phyloP scores from a whole-genome alignment of 2,113 vertebrate genomes.

The Rutilus rutilus region DNA sequence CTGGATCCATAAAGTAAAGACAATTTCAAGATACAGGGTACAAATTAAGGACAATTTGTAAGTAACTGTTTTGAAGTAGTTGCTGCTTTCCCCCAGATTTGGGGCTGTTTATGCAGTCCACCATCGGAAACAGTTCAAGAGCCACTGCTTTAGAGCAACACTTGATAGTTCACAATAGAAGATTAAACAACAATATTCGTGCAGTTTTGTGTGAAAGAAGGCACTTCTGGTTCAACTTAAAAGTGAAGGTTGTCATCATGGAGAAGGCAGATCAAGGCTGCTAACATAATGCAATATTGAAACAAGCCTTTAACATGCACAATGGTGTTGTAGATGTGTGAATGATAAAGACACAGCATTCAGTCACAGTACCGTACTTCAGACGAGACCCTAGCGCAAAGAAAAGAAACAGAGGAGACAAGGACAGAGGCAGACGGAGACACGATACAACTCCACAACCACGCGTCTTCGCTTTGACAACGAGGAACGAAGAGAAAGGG shows the following conservation, averaged over 20 bases:
- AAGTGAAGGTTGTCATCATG: conserved; percentile 30
- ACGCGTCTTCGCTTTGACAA: conserved; percentile 74
- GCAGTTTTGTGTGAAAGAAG: conserved; percentile 25
- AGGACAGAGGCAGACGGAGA: conserved; percentile 72
- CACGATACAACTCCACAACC: conserved; percentile 80
- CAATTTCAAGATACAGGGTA: neutral
- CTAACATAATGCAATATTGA: conserved; percentile 42
- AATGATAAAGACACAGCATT: conserved; percentile 60
- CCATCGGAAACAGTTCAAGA: conserved; percentile 6
- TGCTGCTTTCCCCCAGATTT: neutral
- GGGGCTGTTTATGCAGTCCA: neutral
- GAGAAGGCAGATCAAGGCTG: conserved; percentile 25
- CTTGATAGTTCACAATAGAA: conserved; percentile 14
- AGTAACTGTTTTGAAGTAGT: neutral
- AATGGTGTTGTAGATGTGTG: conserved; percentile 60
- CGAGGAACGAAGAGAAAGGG: conserved; percentile 68
- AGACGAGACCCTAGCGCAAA: conserved; percentile 68
- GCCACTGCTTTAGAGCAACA: conserved; percentile 29
- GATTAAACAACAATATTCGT: conserved; percentile 6
- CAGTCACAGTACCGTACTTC: conserved; percentile 78
- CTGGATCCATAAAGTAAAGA: neutral
- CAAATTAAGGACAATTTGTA: neutral
- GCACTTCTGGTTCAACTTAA: conserved; percentile 8
- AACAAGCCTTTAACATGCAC: conserved; percentile 69
- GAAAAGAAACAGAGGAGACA: conserved; percentile 51